Evolutionary conservation across 2,888 invertebrate species (phyloP).

Genomic region (Carterocephalus palaemon): DNA sequence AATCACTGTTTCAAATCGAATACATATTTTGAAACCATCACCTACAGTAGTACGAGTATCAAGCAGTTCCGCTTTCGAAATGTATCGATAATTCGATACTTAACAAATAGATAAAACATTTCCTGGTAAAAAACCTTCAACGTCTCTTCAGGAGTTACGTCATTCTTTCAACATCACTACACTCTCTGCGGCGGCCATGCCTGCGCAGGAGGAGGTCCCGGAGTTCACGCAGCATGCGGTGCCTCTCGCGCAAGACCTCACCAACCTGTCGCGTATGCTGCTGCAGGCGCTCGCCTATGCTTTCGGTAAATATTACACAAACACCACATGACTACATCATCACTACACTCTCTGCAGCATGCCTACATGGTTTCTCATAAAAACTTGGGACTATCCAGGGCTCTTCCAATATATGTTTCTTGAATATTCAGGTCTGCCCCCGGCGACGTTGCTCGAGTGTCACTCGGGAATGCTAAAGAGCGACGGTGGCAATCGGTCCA

Average conservation of each 20-base stretch:
- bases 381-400: too few species aligned
- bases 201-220: slow-evolving; percentile 83
- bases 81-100: too few species aligned
- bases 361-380: too few species aligned
- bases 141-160: slow-evolving; percentile 76
- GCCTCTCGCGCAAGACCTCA: slow-evolving; percentile 83
- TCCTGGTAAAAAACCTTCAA: too few species aligned
- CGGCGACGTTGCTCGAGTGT: slow-evolving; percentile 80
- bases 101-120: too few species aligned
- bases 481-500: slow-evolving; percentile 81
- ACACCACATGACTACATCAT: too few species aligned
- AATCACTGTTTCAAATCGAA: too few species aligned
- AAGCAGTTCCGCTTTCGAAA: too few species aligned
- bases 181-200: slow-evolving; percentile 79
- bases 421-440: slow-evolving; percentile 81
- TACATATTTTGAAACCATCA: too few species aligned
- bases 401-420: too few species aligned
- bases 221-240: slow-evolving; percentile 82
- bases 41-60: too few species aligned
- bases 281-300: slow-evolving; percentile 81
- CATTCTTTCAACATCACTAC: slow-evolving; percentile 85
- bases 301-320: slow-evolving; percentile 57
- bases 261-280: slow-evolving; percentile 81
- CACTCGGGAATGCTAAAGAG: slow-evolving; percentile 83
- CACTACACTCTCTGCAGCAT: too few species aligned